phyloP scores from a whole-genome alignment of 2,113 vertebrate species.

The Phoxinus phoxinus region DNA sequence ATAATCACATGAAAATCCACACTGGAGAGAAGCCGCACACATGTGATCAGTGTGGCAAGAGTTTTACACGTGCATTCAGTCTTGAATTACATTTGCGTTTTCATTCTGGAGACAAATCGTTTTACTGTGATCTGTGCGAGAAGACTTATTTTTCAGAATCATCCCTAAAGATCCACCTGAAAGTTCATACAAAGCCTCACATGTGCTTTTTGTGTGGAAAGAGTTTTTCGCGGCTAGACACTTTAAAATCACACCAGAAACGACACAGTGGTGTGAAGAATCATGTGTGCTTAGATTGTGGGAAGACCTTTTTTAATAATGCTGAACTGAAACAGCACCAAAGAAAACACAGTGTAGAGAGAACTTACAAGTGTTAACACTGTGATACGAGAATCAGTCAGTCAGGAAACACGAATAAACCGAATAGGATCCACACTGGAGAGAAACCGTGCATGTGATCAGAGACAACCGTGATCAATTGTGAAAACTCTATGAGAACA shows the following conservation, averaged over 20 bases:
- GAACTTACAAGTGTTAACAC: too few species aligned
- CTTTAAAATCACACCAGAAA: neutral
- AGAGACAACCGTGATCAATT: too few species aligned
- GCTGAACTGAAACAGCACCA: neutral
- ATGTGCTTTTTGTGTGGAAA: neutral
- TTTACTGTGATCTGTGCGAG: neutral
- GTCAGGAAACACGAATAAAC: too few species aligned
- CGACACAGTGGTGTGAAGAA: neutral
- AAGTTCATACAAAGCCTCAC: neutral
- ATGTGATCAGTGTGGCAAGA: neutral
- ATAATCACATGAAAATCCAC: neutral
- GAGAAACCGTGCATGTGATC: too few species aligned
- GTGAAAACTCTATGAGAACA: too few species aligned
- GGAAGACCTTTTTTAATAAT: neutral
- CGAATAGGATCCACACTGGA: too few species aligned
- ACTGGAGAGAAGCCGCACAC: neutral
- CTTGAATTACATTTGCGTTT: neutral
- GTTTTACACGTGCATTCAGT: neutral
- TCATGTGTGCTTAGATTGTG: neutral
- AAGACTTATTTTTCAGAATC: neutral
- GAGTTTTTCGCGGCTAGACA: accelerated
- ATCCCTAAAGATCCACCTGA: neutral
- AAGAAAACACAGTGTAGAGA: neutral
- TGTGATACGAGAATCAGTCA: too few species aligned
- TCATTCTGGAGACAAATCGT: neutral